Base-by-base conservation (phyloP, 2,797 vertebrate species). In the Molothrus aeneus region DNA sequence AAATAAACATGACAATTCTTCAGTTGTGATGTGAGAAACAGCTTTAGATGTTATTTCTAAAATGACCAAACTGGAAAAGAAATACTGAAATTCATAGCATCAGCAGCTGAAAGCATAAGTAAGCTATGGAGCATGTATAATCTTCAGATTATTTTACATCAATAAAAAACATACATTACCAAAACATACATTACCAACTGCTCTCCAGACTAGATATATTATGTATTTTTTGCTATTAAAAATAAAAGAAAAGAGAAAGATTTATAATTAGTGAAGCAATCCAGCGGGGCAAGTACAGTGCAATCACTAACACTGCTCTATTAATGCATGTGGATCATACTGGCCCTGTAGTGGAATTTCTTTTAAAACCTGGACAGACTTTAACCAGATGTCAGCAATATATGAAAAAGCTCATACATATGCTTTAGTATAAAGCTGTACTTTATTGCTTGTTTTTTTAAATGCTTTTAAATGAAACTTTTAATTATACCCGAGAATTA, bases 1-100 rank as follows among this genome's bases (percentile, higher is more conserved):
- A 95, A 95, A 90, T 50, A 95, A 95, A 95, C 26, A 89, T 34
- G 34, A 85, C 72, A 87, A 80, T 59, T 75, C 51, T 57, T 86
- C 42, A 71, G 74, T 25, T 80, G 53, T 88, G 16, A 86, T 86
- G 82, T 79, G 34, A 43, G 57, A 86, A 85, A 92, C 29, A 86
- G 57, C 29, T 74, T 94, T 75, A 92, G 61, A 90, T 78, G 59
- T 50, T 94, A 84, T 73, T 90, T 94, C 78, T 86, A 91, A 60
- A 80, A 77, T 71, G 57, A 74, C 42, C 54, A 80, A 88, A 90
- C 31, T 80, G 38, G 60, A 79, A 74, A 54, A 87, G 32, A 92
- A 90, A 85, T 57, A 77, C 64, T 85, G 40, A 90, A 73, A 88
- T 63, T 45, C 74, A 86, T 32, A 73, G 38, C 31, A 91, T 78